Base-by-base conservation (phyloP, 2,113 vertebrate genomes). In the Corvus cornix region DNA sequence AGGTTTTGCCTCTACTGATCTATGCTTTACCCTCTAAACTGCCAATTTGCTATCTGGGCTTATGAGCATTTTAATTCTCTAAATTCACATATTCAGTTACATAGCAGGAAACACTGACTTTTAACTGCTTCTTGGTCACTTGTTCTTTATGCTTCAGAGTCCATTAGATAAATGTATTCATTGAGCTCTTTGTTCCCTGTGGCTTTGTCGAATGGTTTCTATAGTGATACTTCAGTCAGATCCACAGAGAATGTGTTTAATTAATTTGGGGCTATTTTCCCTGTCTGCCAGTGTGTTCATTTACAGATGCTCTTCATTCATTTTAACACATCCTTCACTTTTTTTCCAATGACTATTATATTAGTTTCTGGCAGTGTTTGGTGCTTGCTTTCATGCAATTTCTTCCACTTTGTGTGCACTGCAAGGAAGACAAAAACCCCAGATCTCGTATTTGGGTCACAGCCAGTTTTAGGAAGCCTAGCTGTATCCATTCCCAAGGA, bases 171-270 rank as follows among this genome's bases (percentile, higher is more conserved):
- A 84, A 93, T 73, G 18, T 60, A 93, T 88, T 82, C 18, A 77
- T 85, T 73, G 10, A 35, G 70, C 59, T 93, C 56, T 66, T 91
- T 89, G 84, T 74, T 95, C 77, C 62, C 74, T 30, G 46, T 35
- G 49, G n/a, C 39, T 91, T 87, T 91, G 48, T 82, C 41, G 66
- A 93, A 96, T 33, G 70, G 88, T 93, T 96, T 49, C 90, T 87
- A 90, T 85, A 92, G 84, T 46, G 63, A 93, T 75, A 48, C 26
- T 94, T 80, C 64, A 75, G 84, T 82, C 55, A 87, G 67, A 84
- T 55, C 35, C 69, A 68, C 56, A 84, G 60, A 84, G 35, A 93
- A 70, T 20, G 49, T 69, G 52, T 87, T 93, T 90, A 88, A 79
- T 93, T 92, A 52, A 83, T 90, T 73, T 69, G 18, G 11, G 16